Evolutionary conservation across 2,113 vertebrate species (phyloP).

Genomic region (Lophochroa leadbeateri): DNA sequence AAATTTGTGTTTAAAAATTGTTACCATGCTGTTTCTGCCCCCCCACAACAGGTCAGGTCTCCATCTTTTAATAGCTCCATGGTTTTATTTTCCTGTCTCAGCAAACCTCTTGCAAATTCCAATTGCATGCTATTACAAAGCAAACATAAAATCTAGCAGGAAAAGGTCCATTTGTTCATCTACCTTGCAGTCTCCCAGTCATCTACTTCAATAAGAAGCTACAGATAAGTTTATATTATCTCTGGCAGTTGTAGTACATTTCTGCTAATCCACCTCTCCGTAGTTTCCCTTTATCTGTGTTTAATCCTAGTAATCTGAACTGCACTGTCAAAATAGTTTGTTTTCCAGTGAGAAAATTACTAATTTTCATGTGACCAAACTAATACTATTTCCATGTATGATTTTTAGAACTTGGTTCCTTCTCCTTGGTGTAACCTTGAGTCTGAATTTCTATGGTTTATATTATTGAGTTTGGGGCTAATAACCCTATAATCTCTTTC

Average conservation of each 20-base stretch:
- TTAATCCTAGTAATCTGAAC: not conserved
- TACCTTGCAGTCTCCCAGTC: not conserved
- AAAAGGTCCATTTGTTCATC: not conserved
- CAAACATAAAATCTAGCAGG: not conserved
- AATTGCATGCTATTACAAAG: not conserved
- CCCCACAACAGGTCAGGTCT: not conserved
- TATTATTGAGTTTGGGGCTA: not conserved
- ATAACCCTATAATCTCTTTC: constrained; percentile 22
- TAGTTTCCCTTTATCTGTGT: not conserved
- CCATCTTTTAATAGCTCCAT: not conserved
- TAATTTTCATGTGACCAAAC: not conserved
- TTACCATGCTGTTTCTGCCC: not conserved
- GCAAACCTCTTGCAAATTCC: not conserved
- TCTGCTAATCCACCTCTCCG: not conserved
- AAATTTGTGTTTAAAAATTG: not conserved
- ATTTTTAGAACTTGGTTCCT: not conserved
- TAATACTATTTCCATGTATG: not conserved
- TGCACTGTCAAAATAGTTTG: not conserved
- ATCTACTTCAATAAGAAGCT: not conserved
- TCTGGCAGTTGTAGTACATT: not conserved
- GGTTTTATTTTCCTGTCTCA: not conserved
- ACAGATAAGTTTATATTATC: not conserved
- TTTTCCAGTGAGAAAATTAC: not conserved
- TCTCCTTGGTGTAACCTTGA: constrained; percentile 34
- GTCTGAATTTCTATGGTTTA: constrained; percentile 13